Percentiles rank a stretch among this genome's conserved stretches.
Conservation (phyloP, 2,888 invertebrate species). For the Morpho deidamia region DNA sequence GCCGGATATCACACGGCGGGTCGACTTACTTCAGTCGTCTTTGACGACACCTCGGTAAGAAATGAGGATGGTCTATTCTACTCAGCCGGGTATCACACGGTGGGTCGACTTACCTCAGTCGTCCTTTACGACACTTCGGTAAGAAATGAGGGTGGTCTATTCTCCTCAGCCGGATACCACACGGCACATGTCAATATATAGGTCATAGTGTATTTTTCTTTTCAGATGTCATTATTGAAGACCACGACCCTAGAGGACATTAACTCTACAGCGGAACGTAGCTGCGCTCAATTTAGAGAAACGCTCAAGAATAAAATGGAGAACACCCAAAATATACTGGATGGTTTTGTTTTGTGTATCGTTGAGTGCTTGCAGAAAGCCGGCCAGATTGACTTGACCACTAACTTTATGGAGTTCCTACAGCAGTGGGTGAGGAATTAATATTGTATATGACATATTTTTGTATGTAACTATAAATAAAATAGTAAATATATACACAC, state of each 20-base stretch:
- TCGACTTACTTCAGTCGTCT: too few species aligned
- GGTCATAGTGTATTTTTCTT: not conserved
- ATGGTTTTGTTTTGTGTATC: not conserved
- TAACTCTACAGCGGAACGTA: not conserved
- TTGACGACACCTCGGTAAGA: too few species aligned
- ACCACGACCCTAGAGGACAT: constrained; percentile 1
- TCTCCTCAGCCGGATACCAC: too few species aligned
- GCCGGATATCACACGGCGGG: too few species aligned
- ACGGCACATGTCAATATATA: too few species aligned
- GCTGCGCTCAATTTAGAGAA: not conserved
- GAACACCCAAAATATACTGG: constrained; percentile 4
- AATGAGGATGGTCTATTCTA: too few species aligned
- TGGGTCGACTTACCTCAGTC: too few species aligned
- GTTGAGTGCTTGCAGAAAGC: constrained; percentile 5
- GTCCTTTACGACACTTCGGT: too few species aligned
- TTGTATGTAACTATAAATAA: not conserved
- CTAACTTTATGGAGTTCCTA: constrained; percentile 3
- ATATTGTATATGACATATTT: constrained; percentile 14
- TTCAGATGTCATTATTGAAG: constrained; percentile 9
- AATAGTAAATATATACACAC: too few species aligned
- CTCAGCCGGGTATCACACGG: too few species aligned
- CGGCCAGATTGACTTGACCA: constrained; percentile 1
- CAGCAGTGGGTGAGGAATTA: constrained; percentile 1
- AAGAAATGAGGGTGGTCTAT: too few species aligned
- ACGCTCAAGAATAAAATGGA: not conserved